Conservation (phyloP, 2,797 vertebrate species). For the Lophius americanus region DNA sequence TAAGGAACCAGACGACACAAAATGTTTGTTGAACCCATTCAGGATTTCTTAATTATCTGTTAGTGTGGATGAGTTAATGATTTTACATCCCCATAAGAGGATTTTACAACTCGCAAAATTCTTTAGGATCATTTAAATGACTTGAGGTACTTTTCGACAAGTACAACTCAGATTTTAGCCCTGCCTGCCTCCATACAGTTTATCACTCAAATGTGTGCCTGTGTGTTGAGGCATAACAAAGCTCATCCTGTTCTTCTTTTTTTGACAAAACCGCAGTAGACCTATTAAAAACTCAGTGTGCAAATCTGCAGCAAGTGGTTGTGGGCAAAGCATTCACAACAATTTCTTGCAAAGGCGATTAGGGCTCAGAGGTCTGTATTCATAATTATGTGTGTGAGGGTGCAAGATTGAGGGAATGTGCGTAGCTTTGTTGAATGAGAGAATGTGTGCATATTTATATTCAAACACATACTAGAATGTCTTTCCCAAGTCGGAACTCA, state of each 20-base stretch:
- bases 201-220: constrained; percentile 60
- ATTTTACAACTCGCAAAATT: too few relatives aligned
- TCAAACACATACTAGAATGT: constrained; percentile 65
- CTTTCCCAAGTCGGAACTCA: constrained; percentile 57
- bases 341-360: constrained; percentile 66
- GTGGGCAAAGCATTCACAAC: constrained; percentile 61
- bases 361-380: constrained; percentile 38
- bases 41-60: too few relatives aligned
- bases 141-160: too few relatives aligned
- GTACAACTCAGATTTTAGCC: constrained; percentile 23
- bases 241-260: constrained; percentile 72
- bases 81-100: too few relatives aligned
- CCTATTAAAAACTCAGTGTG: constrained; percentile 76
- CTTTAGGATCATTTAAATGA: too few relatives aligned
- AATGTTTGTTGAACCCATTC: too few relatives aligned
- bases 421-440: constrained; percentile 37
- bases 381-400: constrained; percentile 10
- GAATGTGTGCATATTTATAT: constrained; percentile 69
- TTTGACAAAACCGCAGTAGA: constrained; percentile 69
- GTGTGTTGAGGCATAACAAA: constrained; percentile 72
- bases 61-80: too few relatives aligned
- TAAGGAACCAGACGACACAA: too few relatives aligned
- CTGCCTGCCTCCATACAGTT: constrained; percentile 62
- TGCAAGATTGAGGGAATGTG: constrained; percentile 8
- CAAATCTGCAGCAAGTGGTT: constrained; percentile 54